Evolutionary conservation across 2,113 vertebrate genomes (phyloP).

Genomic region (Amphiprion ocellaris): DNA sequence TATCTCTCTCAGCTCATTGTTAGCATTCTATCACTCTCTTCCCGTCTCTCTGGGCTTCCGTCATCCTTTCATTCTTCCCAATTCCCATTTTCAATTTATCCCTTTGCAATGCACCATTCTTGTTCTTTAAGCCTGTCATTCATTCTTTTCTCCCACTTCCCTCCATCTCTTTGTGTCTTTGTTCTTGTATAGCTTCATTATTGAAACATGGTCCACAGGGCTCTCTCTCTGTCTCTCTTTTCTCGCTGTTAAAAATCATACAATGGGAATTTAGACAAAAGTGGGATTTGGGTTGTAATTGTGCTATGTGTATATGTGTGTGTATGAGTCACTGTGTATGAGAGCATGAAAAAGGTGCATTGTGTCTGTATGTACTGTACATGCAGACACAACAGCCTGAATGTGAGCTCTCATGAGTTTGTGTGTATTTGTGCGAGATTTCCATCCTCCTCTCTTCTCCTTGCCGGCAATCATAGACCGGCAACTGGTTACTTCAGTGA

Average conservation of each 20-base stretch:
- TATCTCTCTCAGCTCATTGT: constrained; percentile 28
- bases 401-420: neutral
- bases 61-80: constrained; percentile 67
- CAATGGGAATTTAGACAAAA: constrained; percentile 71
- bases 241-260: constrained; percentile 52
- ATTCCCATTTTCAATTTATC: constrained; percentile 75
- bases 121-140: constrained; percentile 69
- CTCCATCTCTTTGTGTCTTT: constrained; percentile 72
- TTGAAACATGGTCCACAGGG: constrained; percentile 65
- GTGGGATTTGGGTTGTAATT: constrained; percentile 66
- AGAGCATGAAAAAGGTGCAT: constrained; percentile 16
- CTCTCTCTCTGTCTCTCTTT: constrained; percentile 30
- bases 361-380: neutral
- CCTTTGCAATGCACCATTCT: constrained; percentile 65
- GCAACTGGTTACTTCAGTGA: constrained; percentile 31
- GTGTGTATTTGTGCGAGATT: neutral
- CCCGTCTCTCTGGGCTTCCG: constrained; percentile 31
- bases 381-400: neutral
- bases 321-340: neutral
- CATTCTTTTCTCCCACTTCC: constrained; percentile 57
- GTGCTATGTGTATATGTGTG: neutral
- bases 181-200: constrained; percentile 73
- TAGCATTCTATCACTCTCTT: constrained; percentile 35
- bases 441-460: constrained; percentile 16
- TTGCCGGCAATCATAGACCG: neutral